Evolutionary conservation across 2,797 vertebrate genomes (phyloP), one percentile per base, ranked within the genome.

Genomic region (Sebastolobus alascanus): DNA sequence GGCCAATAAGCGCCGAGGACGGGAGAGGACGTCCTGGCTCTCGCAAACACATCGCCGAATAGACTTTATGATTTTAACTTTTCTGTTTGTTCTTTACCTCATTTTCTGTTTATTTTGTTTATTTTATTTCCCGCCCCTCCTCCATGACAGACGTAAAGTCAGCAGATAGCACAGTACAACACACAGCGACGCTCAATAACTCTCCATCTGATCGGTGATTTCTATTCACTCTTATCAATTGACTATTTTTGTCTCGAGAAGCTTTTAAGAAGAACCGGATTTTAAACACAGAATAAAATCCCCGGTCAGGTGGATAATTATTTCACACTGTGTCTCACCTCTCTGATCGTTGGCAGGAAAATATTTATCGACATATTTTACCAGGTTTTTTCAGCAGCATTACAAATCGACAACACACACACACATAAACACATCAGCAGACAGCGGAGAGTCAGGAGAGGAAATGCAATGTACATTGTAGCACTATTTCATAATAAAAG

Each of bases 401-500:
- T 77, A 69, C 91, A 82, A 50, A 73, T 84, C 71, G 75, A 61
- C 75, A 69, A 65, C 65, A 81, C 68, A 58, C 52, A 75, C 22
- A 46, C 38, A 54, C 46, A 73, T 14, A 38, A 29, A 68, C 65
- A 83, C 90, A 83, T 77, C 71, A 85, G 80, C 85, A 87, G 81
- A 87, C 86, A 90, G 76, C n/a, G 54, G 70, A 79, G 82, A 86
- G 89, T 89, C 92, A 92, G 92, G 92, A 93, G 90, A 94, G 83
- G 92, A 90, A 84, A 89, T 97, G 95, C 96, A 97, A 97, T 97
- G 97, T 97, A 97, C 96, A 96, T 97, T 98, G 96, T 98, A 97
- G 97, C 97, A 97, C 97, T 97, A 97, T 98, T 94, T 97, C 96
- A 96, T 97, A 98, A 97, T 97, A 97, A 98, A 97, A 96, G 92